A percentile compares a stretch with the other conserved stretches of the same genome.
Evolutionary conservation across 1,140 invertebrate species (phyloP).

Genomic region (Euura saliciscinereae): DNA sequence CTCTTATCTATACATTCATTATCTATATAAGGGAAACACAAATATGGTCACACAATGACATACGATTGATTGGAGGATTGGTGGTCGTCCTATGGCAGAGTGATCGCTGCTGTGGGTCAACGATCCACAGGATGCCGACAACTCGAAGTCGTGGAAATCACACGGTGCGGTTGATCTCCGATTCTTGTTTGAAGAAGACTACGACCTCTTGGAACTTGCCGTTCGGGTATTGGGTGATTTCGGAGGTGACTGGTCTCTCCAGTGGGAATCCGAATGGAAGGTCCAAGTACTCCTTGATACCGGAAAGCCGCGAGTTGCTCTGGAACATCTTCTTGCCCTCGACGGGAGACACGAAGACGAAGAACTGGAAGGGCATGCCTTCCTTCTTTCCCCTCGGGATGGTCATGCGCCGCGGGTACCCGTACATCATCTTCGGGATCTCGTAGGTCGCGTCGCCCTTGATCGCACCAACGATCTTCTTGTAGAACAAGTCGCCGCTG

Average conservation of each 20-base stretch:
- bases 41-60: too few relatives aligned
- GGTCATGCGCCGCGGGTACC: slow-evolving; percentile 44
- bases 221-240: not conserved
- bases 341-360: slow-evolving; percentile 36
- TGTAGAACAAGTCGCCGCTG: slow-evolving; percentile 41
- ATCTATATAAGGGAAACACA: too few relatives aligned
- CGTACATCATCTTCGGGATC: slow-evolving; percentile 19
- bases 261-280: slow-evolving; percentile 39
- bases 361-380: slow-evolving; percentile 41
- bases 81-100: too few relatives aligned
- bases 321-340: slow-evolving; percentile 1
- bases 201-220: slow-evolving; percentile 56
- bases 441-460: slow-evolving; percentile 10
- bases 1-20: too few relatives aligned
- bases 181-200: slow-evolving; percentile 52
- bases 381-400: slow-evolving; percentile 43
- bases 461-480: slow-evolving; percentile 27
- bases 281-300: slow-evolving; percentile 34
- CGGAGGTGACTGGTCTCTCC: not conserved
- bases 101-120: too few relatives aligned
- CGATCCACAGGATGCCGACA: too few relatives aligned
- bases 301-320: slow-evolving; percentile 31
- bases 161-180: slow-evolving; percentile 38
- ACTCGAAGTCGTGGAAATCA: slow-evolving; percentile 8
- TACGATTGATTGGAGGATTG: too few relatives aligned